These are phyloP conservation scores for Eupithecia subumbrata DNA, from an alignment of 2,888 invertebrate species.

Conservation along the genomic window DNA sequence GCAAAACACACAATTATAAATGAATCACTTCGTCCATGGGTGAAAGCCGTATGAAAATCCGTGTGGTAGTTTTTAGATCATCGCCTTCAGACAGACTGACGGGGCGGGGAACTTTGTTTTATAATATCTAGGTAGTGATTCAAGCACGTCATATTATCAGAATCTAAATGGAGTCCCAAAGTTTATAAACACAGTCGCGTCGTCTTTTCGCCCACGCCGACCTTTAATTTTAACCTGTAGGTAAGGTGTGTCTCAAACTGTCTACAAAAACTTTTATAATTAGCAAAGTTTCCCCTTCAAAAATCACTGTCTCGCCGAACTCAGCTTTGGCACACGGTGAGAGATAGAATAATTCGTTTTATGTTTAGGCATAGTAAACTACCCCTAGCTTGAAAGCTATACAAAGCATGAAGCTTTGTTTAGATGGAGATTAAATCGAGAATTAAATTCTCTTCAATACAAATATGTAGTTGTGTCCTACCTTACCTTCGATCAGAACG, in stretches of 20 bases:
- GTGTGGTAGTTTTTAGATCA: not conserved
- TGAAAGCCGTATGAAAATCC: not conserved
- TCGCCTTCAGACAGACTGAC: not conserved
- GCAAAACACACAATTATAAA: not conserved
- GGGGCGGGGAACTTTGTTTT: not conserved
- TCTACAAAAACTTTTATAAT: conserved; percentile 36
- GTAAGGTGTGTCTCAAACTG: conserved; percentile 29
- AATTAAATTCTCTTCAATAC: not conserved
- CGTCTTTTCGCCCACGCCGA: conserved; percentile 33
- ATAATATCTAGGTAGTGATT: not conserved
- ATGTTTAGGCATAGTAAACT: not conserved
- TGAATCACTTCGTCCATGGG: not conserved
- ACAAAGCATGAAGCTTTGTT: not conserved
- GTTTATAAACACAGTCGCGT: conserved; percentile 30
- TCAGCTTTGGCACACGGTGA: conserved; percentile 10
- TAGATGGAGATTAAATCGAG: not conserved
- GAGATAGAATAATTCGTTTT: conserved; percentile 1
- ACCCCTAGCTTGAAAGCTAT: not conserved
- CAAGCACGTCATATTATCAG: not conserved
- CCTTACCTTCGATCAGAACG: too few species aligned
- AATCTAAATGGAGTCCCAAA: conserved; percentile 20
- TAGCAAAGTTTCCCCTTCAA: conserved; percentile 35
- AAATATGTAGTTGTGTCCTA: too few species aligned
- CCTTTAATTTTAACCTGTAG: conserved; percentile 35
- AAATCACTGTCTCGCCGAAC: conserved; percentile 28